Conservation (phyloP, 2,888 invertebrate species). For the Noctua fimbriata region DNA sequence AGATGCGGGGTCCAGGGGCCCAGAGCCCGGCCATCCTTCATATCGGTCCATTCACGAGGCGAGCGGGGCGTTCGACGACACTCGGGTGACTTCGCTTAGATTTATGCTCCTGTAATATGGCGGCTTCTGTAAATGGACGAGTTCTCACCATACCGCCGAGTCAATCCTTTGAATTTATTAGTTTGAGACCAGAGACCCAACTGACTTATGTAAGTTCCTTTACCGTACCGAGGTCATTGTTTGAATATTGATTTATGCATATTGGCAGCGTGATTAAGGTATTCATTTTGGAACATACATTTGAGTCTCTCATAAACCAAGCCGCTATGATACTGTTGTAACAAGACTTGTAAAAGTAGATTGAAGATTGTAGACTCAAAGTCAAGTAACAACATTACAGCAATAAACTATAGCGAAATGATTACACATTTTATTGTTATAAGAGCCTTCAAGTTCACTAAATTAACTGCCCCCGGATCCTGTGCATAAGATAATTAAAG, state of each 20-base stretch:
- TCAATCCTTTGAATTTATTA: constrained; percentile 89
- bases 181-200: constrained; percentile 70
- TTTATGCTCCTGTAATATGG: constrained; percentile 85
- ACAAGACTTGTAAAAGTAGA: background rate
- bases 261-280: constrained; percentile 52
- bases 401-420: constrained; percentile 1
- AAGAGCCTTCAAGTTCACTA: constrained; percentile 17
- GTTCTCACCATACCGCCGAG: constrained; percentile 85
- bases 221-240: constrained; percentile 82
- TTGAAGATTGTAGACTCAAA: background rate
- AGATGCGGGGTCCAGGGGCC: constrained; percentile 76
- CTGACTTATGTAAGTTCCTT: constrained; percentile 81
- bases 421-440: constrained; percentile 2
- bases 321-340: background rate
- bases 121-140: constrained; percentile 88
- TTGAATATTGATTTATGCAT: constrained; percentile 83
- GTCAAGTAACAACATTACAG: background rate
- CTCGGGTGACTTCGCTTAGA: constrained; percentile 82
- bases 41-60: constrained; percentile 84
- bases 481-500: constrained; percentile 45
- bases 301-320: constrained; percentile 19
- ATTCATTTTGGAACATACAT: constrained; percentile 31
- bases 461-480: constrained; percentile 37
- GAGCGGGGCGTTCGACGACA: constrained; percentile 80
- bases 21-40: constrained; percentile 82